Base-by-base conservation (phyloP, 2,113 vertebrate species). In the Elgaria multicarinata region DNA sequence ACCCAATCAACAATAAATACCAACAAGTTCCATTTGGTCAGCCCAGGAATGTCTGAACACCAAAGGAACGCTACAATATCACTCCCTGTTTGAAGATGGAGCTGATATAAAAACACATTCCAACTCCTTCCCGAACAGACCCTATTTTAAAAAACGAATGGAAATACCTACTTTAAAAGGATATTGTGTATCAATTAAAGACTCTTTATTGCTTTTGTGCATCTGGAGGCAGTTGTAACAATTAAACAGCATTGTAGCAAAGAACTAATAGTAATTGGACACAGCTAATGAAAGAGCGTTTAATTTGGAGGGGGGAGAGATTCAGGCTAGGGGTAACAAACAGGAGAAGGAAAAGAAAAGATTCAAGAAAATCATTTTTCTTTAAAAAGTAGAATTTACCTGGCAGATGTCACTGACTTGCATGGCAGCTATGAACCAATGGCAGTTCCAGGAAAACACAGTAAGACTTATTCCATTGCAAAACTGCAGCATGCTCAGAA, bases 401-500 rank as follows among this genome's bases (percentile, higher is more conserved):
- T 90, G 75, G 76, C 39, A 87, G 91, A n/a, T 83, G 55, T n/a
- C 87, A 85, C 39, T 36, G 55, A 50, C 89, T 77, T 89, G 83
- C 87, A 93, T 85, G 89, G 55, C 33, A 26, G 75, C 64, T 90
- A 62, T 39, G 44, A 91, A 80, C 87, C 24, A 9, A 16, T 66
- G 74, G 64, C 46, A 90, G 74, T 24, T 26, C 86, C 75, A 78
- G 8, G 58, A 92, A 91, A 89, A 89, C 76, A 69, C 39, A 74
- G 72, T 44, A 39, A 39, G 10, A 93, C 91, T 83, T 89, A 85
- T 87, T n/a, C 91, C 94, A 94, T 94, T 95, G 93, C 92, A 95
- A 95, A 95, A 94, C 94, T 94, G 87, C 91, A 95, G 93, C 94
- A 93, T 76, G 93, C 93, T 93, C 92, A 91, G 92, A 95, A 95